A percentile compares a stretch with the other conserved stretches of the same genome.
These are phyloP conservation scores for Apeltes quadracus DNA, from an alignment of 2,113 vertebrate genomes.

Conservation along the genomic window DNA sequence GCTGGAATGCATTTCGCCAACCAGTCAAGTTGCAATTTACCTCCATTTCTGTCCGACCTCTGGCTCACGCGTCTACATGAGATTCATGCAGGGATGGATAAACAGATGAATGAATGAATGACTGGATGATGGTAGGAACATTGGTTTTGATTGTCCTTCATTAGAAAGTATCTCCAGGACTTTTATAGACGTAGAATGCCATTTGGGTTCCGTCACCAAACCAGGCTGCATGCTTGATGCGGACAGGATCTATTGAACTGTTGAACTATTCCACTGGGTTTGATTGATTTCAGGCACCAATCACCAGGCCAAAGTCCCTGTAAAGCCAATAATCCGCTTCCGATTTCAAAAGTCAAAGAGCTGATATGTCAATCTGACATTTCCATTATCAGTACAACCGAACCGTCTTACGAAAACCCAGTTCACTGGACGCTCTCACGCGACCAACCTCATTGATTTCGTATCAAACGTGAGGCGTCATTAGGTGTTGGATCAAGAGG, in stretches of 20 bases:
- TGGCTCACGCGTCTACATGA: too few species aligned
- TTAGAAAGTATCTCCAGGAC: not conserved
- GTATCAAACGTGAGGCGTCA: conserved; percentile 52
- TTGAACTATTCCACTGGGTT: too few species aligned
- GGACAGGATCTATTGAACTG: too few species aligned
- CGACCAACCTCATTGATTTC: conserved; percentile 63
- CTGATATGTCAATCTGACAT: too few species aligned
- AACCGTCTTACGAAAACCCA: not conserved
- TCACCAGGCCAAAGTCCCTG: too few species aligned
- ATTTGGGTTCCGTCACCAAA: not conserved
- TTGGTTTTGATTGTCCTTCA: not conserved
- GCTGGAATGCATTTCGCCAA: too few species aligned
- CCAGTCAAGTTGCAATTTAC: not conserved
- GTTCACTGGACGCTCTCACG: conserved; percentile 10
- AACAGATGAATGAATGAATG: too few species aligned
- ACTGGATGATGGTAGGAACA: too few species aligned
- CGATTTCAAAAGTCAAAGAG: too few species aligned
- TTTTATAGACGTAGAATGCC: not conserved
- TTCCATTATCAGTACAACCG: not conserved
- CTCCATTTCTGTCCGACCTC: not conserved
- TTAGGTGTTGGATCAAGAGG: conserved; percentile 61
- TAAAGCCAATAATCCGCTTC: too few species aligned
- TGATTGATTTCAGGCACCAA: too few species aligned
- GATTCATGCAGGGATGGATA: not conserved
- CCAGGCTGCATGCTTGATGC: not conserved